Evolutionary conservation across 1,140 invertebrate genomes (phyloP).

Genomic region (Anastrepha ludens): DNA sequence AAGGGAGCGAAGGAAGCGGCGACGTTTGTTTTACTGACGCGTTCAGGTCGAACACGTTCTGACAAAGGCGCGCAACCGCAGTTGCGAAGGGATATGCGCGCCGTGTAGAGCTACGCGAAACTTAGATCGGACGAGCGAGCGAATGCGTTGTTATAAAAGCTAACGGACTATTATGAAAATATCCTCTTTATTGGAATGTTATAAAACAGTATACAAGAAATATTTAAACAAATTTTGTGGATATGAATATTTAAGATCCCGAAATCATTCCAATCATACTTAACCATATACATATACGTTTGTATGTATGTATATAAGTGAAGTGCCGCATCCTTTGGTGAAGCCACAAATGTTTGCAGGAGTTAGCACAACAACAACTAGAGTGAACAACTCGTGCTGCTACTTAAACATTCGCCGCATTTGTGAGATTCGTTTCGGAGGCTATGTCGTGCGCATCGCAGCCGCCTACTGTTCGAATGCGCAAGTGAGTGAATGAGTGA

Average conservation of each 20-base stretch:
- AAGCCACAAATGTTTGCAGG: neutral
- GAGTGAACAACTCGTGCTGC: slow-evolving; percentile 1
- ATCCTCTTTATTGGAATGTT: too few relatives aligned
- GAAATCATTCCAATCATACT: neutral
- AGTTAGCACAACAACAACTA: slow-evolving; percentile 6
- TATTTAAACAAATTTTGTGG: neutral
- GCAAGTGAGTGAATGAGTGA: slow-evolving; percentile 2
- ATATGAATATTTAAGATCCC: neutral
- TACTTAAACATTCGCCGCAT: neutral
- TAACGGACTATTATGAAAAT: neutral
- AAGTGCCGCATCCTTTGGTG: neutral
- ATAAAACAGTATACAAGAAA: neutral
- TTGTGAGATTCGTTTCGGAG: neutral
- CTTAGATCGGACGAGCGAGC: neutral
- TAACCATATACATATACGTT: neutral
- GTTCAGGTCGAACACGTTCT: slow-evolving; percentile 54
- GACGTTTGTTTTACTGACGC: neutral
- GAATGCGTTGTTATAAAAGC: neutral
- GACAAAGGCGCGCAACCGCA: slow-evolving; percentile 30
- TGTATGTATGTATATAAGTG: neutral
- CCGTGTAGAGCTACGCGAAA: slow-evolving; percentile 3
- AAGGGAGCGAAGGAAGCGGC: slow-evolving; percentile 16
- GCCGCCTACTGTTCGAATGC: neutral
- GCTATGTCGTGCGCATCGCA: neutral
- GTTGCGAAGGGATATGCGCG: slow-evolving; percentile 54